phyloP scores from a whole-genome alignment of 2,797 vertebrate genomes.

The Coregonus ussuriensis region DNA sequence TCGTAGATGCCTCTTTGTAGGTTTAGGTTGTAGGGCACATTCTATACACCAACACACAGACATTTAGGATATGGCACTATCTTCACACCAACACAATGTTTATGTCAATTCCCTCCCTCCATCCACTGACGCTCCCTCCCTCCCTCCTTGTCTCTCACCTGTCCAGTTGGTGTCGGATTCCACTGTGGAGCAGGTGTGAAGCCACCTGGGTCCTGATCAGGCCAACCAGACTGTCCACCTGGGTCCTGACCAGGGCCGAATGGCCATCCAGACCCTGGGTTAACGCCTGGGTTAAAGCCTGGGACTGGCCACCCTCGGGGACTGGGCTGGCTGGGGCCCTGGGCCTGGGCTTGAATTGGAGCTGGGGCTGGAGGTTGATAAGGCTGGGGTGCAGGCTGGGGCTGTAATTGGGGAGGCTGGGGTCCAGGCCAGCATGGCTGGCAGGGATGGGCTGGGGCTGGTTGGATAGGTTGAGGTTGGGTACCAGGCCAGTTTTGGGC shows the following conservation, averaged over 20 bases:
- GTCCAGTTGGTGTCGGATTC: constrained; percentile 49
- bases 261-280: neutral
- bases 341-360: constrained; percentile 23
- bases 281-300: constrained; percentile 29
- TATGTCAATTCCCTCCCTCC: neutral
- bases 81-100: neutral
- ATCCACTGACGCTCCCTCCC: neutral
- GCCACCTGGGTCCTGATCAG: constrained; percentile 73
- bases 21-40: constrained; percentile 79
- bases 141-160: constrained; percentile 61
- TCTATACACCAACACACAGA: constrained; percentile 50
- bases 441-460: constrained; percentile 18
- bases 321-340: constrained; percentile 3
- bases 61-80: neutral
- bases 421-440: constrained; percentile 22
- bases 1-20: constrained; percentile 77
- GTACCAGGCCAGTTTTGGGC: constrained; percentile 59
- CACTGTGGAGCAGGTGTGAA: constrained; percentile 54
- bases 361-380: constrained; percentile 16
- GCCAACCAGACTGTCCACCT: constrained; percentile 73
- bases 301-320: constrained; percentile 33
- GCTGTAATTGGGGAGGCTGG: neutral
- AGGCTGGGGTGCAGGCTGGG: constrained; percentile 13
- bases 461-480: constrained; percentile 22
- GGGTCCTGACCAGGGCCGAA: neutral